phyloP scores from a whole-genome alignment of 2,113 vertebrate genomes.

The Ariopsis seemanni region DNA sequence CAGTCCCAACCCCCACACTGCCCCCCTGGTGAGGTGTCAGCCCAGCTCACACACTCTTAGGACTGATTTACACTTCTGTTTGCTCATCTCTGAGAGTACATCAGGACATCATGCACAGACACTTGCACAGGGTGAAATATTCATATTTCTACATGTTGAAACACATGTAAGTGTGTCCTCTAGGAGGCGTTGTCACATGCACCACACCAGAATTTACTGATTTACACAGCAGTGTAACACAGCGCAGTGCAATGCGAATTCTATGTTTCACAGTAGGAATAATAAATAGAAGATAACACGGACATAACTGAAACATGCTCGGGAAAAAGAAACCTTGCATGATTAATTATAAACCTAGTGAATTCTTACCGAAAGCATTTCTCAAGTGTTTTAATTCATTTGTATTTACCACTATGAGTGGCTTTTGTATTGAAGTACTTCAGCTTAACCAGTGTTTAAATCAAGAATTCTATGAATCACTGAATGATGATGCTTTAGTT shows the following conservation, averaged over 20 bases:
- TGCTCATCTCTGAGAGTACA: not conserved
- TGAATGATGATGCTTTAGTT: not conserved
- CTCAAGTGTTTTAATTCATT: too few relatives aligned
- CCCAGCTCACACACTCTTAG: not conserved
- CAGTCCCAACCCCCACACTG: not conserved
- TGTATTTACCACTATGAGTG: too few relatives aligned
- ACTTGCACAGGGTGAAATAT: not conserved
- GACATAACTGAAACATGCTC: not conserved
- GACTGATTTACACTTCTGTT: not conserved
- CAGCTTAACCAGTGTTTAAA: not conserved
- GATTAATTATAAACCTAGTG: too few relatives aligned
- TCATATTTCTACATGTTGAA: not conserved
- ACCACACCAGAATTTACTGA: not conserved
- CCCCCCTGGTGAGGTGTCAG: slow-evolving; percentile 10
- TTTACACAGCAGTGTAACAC: not conserved
- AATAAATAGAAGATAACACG: not conserved
- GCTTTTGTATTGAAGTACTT: not conserved
- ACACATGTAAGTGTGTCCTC: not conserved
- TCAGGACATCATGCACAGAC: not conserved
- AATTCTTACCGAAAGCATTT: too few relatives aligned
- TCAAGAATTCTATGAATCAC: not conserved
- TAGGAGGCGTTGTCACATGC: not conserved
- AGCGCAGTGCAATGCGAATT: not conserved
- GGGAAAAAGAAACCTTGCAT: not conserved
- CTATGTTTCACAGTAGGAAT: not conserved